Percentiles rank a stretch among this genome's conserved stretches.
Conservation (phyloP, 2,888 invertebrate species). For the Latrodectus hesperus region DNA sequence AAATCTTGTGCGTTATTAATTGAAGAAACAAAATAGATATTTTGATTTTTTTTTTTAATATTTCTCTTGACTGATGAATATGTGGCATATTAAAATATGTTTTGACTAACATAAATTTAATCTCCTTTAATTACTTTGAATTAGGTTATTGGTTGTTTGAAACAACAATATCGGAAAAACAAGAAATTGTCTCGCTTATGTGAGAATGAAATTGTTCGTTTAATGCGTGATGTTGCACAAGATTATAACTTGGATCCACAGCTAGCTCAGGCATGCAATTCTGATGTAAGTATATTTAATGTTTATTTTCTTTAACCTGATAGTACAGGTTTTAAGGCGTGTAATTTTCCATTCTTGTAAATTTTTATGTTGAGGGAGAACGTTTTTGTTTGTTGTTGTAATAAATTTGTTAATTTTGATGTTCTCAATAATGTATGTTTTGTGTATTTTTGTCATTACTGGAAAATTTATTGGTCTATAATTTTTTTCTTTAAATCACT, state of each 20-base stretch:
- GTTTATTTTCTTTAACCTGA: neutral
- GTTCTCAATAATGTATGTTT: too few species aligned
- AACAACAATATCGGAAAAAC: slow-evolving; percentile 71
- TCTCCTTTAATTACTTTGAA: neutral
- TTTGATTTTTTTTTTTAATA: too few species aligned
- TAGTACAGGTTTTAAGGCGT: too few species aligned
- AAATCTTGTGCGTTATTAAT: too few species aligned
- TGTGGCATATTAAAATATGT: neutral
- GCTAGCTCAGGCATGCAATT: slow-evolving; percentile 85
- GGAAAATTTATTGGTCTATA: too few species aligned
- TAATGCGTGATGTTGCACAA: slow-evolving; percentile 90
- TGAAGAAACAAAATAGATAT: too few species aligned
- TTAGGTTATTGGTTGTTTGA: slow-evolving; percentile 83
- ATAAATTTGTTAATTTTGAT: too few species aligned
- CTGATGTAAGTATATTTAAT: slow-evolving; percentile 76
- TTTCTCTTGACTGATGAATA: neutral
- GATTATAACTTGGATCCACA: slow-evolving; percentile 93
- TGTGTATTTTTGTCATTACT: too few species aligned
- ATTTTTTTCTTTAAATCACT: too few species aligned
- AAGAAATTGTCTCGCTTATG: slow-evolving; percentile 81
- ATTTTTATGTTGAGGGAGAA: too few species aligned
- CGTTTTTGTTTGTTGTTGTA: too few species aligned
- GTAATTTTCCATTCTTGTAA: too few species aligned
- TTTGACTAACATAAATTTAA: neutral
- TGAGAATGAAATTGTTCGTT: slow-evolving; percentile 86